Evolutionary conservation across 2,797 vertebrate species (phyloP).

Genomic region (Arrhamphus sclerolepis): DNA sequence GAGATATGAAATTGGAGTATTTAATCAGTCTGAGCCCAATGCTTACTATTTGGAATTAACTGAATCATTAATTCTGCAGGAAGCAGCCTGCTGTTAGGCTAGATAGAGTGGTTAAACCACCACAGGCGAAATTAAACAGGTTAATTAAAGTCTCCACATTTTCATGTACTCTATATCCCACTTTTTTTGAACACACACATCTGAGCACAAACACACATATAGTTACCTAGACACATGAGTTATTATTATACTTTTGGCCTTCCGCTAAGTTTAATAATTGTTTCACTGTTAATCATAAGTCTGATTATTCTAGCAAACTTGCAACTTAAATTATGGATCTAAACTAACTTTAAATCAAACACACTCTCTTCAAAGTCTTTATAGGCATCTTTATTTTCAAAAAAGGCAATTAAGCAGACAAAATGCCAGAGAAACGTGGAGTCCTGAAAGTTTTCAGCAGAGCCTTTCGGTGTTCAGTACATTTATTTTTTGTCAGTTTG

Average conservation of each 20-base stretch:
- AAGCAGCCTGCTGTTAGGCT: constrained; percentile 47
- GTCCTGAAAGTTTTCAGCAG: background rate
- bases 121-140: constrained; percentile 73
- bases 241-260: constrained; percentile 24
- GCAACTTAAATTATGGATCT: constrained; percentile 4
- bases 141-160: constrained; percentile 79
- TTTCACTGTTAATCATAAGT: constrained; percentile 33
- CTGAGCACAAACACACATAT: background rate
- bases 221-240: constrained; percentile 27
- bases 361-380: background rate
- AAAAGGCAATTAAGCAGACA: background rate
- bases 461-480: background rate
- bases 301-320: constrained; percentile 23
- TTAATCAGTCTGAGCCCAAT: constrained; percentile 75
- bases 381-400: background rate
- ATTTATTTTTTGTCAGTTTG: background rate
- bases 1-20: constrained; percentile 72
- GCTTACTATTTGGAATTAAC: constrained; percentile 76
- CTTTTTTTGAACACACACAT: constrained; percentile 35
- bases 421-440: background rate
- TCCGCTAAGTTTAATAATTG: constrained; percentile 28
- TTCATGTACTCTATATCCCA: constrained; percentile 43
- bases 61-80: constrained; percentile 57
- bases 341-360: background rate
- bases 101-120: constrained; percentile 73